phyloP scores from a whole-genome alignment of 1,140 invertebrate genomes.

The Drosophila bipectinata region DNA sequence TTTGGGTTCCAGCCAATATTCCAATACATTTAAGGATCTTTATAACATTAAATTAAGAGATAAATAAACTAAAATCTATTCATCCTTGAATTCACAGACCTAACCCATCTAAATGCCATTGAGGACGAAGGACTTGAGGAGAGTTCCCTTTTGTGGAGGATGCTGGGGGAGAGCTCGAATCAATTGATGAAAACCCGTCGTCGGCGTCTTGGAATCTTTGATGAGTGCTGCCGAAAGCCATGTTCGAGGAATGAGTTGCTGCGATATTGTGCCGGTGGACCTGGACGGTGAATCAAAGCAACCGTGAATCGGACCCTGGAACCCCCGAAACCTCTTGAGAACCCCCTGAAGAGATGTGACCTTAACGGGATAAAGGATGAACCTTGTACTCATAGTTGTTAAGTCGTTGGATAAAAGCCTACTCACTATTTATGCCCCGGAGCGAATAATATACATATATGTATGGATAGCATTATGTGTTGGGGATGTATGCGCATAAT shows the following conservation, averaged over 20 bases:
- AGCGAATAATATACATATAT: slow-evolving; percentile 22
- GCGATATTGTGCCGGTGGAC: slow-evolving; percentile 35
- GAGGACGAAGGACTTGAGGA: slow-evolving; percentile 12
- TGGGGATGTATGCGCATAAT: slow-evolving; percentile 40
- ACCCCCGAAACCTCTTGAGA: neutral
- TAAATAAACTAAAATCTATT: neutral
- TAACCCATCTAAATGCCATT: slow-evolving; percentile 6
- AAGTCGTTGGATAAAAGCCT: slow-evolving; percentile 10
- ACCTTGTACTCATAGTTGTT: slow-evolving; percentile 10
- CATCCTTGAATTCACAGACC: neutral
- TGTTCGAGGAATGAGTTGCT: slow-evolving; percentile 32
- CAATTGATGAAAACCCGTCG: slow-evolving; percentile 37
- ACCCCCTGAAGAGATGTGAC: neutral
- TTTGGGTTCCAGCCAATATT: no score
- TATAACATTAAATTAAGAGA: no score
- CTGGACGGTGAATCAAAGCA: slow-evolving; percentile 9
- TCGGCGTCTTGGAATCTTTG: slow-evolving; percentile 31
- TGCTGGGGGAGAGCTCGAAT: slow-evolving; percentile 25
- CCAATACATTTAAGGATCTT: no score
- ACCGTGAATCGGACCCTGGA: neutral
- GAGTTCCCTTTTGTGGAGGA: slow-evolving; percentile 11
- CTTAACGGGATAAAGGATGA: neutral
- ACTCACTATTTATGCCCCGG: slow-evolving; percentile 3
- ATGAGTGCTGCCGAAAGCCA: slow-evolving; percentile 52
- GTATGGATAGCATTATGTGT: slow-evolving; percentile 4